These are phyloP conservation scores for Phaedon cochleariae DNA, from an alignment of 2,888 invertebrate species.

Conservation along the genomic window DNA sequence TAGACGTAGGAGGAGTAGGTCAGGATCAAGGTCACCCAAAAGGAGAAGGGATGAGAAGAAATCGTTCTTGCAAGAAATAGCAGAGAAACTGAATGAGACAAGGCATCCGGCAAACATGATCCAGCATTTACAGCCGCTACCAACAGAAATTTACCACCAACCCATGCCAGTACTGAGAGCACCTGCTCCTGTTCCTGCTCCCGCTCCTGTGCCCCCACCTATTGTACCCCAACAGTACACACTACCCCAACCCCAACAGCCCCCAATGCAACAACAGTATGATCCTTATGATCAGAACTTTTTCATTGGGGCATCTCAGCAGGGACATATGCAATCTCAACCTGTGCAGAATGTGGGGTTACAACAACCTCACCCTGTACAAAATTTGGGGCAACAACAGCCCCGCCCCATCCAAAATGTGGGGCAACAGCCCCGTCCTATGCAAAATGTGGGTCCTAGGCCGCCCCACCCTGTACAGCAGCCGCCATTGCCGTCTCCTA, in stretches of 20 bases:
- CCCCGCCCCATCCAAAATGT: neutral
- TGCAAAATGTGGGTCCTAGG: neutral
- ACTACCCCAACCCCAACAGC: constrained; percentile 25
- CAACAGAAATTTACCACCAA: constrained; percentile 14
- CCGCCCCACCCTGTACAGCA: neutral
- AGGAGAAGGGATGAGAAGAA: constrained; percentile 44
- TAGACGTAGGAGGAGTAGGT: constrained; percentile 30
- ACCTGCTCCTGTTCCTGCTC: constrained; percentile 43
- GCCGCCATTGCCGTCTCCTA: neutral
- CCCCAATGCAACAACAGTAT: constrained; percentile 22
- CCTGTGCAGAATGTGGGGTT: neutral
- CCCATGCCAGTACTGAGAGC: constrained; percentile 27
- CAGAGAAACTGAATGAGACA: constrained; percentile 52
- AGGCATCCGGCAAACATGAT: constrained; percentile 8
- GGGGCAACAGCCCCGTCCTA: neutral
- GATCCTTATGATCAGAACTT: constrained; percentile 55
- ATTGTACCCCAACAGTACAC: constrained; percentile 23
- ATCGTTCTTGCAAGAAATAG: constrained; percentile 58
- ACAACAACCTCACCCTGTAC: neutral
- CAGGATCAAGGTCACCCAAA: constrained; percentile 29
- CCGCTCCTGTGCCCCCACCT: constrained; percentile 34
- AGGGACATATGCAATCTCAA: neutral
- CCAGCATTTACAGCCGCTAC: neutral
- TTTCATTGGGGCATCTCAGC: constrained; percentile 50
- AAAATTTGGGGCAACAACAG: neutral